These are phyloP conservation scores for Rhea pennata DNA, from an alignment of 2,113 vertebrate species.

Conservation along the genomic window DNA sequence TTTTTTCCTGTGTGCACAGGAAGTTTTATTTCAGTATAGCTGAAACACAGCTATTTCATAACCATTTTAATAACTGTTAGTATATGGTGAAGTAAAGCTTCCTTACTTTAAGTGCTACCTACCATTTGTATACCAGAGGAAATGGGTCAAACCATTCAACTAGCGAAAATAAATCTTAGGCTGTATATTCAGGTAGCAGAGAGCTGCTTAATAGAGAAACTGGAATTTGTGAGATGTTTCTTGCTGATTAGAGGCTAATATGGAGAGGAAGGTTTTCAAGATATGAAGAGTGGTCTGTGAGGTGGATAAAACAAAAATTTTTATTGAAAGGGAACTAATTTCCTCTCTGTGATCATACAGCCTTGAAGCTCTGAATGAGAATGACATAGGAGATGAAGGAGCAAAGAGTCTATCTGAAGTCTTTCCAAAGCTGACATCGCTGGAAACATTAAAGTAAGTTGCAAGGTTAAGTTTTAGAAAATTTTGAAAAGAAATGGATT, in stretches of 20 bases:
- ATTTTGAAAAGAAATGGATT: neutral
- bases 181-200: constrained; percentile 15
- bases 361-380: constrained; percentile 85
- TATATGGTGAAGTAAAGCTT: neutral
- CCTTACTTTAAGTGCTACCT: neutral
- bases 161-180: neutral
- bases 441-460: constrained; percentile 93
- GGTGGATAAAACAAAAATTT: neutral
- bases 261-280: neutral
- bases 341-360: constrained; percentile 65
- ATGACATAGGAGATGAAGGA: constrained; percentile 87
- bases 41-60: constrained; percentile 41
- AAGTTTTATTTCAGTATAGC: constrained; percentile 36
- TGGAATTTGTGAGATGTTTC: neutral
- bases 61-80: constrained; percentile 26
- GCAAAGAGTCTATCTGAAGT: constrained; percentile 79
- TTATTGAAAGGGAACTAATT: constrained; percentile 22
- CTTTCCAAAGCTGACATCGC: constrained; percentile 78
- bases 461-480: neutral
- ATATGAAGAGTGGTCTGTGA: neutral
- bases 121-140: constrained; percentile 43
- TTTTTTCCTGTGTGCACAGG: neutral
- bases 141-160: constrained; percentile 35
- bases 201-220: constrained; percentile 19
- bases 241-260: neutral